Evolutionary conservation across 2,888 invertebrate species (phyloP).

Genomic region (Hyalella azteca): DNA sequence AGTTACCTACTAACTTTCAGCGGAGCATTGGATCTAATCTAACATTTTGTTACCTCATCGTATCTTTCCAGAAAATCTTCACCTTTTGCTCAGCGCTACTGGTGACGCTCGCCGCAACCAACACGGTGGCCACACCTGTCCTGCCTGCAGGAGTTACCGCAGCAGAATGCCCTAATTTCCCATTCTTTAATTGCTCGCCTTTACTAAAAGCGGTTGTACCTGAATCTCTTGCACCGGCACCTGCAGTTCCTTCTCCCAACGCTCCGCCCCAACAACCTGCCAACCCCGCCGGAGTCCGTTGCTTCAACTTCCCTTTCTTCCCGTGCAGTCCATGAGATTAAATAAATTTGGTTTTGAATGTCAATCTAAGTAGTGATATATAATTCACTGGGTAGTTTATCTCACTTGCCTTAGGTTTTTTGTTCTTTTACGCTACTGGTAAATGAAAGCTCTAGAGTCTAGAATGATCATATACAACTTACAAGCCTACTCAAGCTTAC

Average conservation of each 20-base stretch:
- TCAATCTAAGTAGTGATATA: too few species aligned
- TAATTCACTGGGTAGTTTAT: too few species aligned
- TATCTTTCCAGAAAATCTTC: neutral
- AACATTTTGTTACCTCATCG: too few species aligned
- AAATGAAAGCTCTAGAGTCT: too few species aligned
- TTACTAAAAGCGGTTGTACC: constrained; percentile 15
- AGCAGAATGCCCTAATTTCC: constrained; percentile 47
- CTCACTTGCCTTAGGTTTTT: too few species aligned
- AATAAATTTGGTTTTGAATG: too few species aligned
- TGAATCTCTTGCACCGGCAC: neutral
- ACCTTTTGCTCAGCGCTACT: constrained; percentile 9
- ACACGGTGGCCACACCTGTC: constrained; percentile 28
- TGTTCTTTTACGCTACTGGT: too few species aligned
- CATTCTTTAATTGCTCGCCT: constrained; percentile 42
- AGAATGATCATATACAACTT: too few species aligned
- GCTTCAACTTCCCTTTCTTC: constrained; percentile 50
- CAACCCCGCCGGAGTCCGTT: constrained; percentile 50
- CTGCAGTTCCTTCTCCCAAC: neutral
- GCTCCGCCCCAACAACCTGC: constrained; percentile 43
- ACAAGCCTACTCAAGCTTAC: too few species aligned
- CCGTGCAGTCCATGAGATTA: constrained; percentile 35
- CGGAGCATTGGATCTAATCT: too few species aligned
- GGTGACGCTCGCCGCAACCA: constrained; percentile 29
- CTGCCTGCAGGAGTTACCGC: constrained; percentile 46
- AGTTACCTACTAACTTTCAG: too few species aligned